A percentile compares a stretch with the other conserved stretches of the same genome.
Evolutionary conservation across 2,888 invertebrate species (phyloP).

Genomic region (Eupithecia exiguata): DNA sequence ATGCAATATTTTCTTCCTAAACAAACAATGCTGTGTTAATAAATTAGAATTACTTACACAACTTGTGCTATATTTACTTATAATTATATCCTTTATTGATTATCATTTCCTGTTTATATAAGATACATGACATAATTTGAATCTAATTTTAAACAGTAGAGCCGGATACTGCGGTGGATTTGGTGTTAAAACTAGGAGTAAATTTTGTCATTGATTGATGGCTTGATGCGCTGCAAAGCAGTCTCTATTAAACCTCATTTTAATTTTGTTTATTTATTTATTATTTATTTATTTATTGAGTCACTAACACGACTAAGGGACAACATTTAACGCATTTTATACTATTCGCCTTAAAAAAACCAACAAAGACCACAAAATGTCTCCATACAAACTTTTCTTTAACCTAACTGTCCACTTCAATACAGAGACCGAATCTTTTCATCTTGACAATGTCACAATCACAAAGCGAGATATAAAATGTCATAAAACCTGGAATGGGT

Average conservation of each 20-base stretch:
- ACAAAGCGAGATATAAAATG: constrained; percentile 49
- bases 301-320: too few species aligned
- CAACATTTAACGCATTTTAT: not conserved
- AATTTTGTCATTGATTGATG: constrained; percentile 2
- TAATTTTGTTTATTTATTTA: too few species aligned
- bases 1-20: not conserved
- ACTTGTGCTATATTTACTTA: constrained; percentile 2
- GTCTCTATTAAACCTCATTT: not conserved
- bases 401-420: constrained; percentile 40
- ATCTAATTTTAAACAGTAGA: constrained; percentile 12
- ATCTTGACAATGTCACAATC: constrained; percentile 45
- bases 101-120: constrained; percentile 57
- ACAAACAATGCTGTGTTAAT: not conserved
- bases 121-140: constrained; percentile 19
- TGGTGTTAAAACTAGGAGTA: constrained; percentile 1
- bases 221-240: not conserved
- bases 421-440: constrained; percentile 36
- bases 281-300: too few species aligned
- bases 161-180: constrained; percentile 3
- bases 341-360: not conserved
- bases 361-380: constrained; percentile 33
- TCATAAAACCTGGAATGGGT: constrained; percentile 50
- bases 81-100: constrained; percentile 46
- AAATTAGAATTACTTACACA: not conserved
- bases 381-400: constrained; percentile 35